Evolutionary conservation across 1,140 invertebrate genomes (phyloP).

Genomic region (Zaprionus vittiger): DNA sequence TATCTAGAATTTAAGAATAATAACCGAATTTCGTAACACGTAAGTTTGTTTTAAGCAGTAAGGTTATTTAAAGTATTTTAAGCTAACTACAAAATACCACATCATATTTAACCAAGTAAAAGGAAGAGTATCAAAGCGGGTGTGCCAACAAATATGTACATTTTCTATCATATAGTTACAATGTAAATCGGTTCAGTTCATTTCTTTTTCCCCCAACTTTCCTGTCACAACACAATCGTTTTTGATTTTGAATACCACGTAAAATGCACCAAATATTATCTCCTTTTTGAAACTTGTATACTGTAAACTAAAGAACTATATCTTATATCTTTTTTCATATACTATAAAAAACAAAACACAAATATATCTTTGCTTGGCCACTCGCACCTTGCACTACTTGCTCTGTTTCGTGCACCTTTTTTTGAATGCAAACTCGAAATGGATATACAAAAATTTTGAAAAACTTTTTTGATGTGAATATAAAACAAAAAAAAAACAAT

Average conservation of each 20-base stretch:
- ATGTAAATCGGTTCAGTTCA: conserved; percentile 11
- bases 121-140: conserved; percentile 71
- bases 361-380: conserved; percentile 81
- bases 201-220: conserved; percentile 23
- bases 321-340: conserved; percentile 82
- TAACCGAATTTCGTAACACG: neutral
- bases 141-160: conserved; percentile 83
- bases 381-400: conserved; percentile 81
- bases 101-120: conserved; percentile 26
- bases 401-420: conserved; percentile 82
- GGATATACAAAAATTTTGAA: conserved; percentile 74
- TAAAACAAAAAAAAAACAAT: conserved; percentile 52
- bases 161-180: conserved; percentile 59
- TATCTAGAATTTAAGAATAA: conserved; percentile 20
- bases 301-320: conserved; percentile 79
- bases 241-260: conserved; percentile 29
- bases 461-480: conserved; percentile 82
- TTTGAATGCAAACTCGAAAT: conserved; percentile 82
- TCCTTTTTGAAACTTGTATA: conserved; percentile 69
- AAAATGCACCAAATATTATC: conserved; percentile 51
- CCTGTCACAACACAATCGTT: neutral
- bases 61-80: conserved; percentile 16
- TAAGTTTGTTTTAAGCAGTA: conserved; percentile 42
- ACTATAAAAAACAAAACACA: conserved; percentile 58
- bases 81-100: conserved; percentile 64